Evolutionary conservation across 2,888 invertebrate genomes (phyloP).

Genomic region (Blastobasis lacticolella): DNA sequence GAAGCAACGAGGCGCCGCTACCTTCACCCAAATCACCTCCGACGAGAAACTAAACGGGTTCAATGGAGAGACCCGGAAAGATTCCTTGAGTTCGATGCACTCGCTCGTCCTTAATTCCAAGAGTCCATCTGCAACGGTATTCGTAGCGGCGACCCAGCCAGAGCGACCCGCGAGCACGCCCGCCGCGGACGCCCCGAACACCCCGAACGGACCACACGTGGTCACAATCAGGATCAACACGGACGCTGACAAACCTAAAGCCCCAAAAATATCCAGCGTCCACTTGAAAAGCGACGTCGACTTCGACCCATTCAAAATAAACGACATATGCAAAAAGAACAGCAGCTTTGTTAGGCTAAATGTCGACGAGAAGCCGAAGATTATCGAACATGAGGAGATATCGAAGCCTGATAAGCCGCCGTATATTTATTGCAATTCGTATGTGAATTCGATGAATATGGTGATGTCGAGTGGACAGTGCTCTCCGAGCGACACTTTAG

Average conservation of each 20-base stretch:
- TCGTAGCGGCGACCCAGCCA: constrained; percentile 68
- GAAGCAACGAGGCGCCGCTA: constrained; percentile 59
- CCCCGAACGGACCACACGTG: constrained; percentile 75
- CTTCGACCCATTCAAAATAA: constrained; percentile 53
- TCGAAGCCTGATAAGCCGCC: constrained; percentile 62
- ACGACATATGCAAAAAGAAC: constrained; percentile 55
- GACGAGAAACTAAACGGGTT: constrained; percentile 55
- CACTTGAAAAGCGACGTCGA: constrained; percentile 65
- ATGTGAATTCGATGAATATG: constrained; percentile 68
- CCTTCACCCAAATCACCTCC: constrained; percentile 60
- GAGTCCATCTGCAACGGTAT: constrained; percentile 70
- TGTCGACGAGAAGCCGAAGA: constrained; percentile 65
- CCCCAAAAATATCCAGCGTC: constrained; percentile 64
- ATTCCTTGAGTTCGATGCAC: constrained; percentile 70
- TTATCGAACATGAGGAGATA: constrained; percentile 66
- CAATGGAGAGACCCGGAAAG: constrained; percentile 40
- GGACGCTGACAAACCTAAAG: constrained; percentile 66
- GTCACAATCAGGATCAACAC: constrained; percentile 83
- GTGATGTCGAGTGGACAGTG: constrained; percentile 87
- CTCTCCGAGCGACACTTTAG: constrained; percentile 87
- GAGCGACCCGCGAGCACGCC: constrained; percentile 62
- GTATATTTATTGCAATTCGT: constrained; percentile 78
- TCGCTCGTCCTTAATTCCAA: constrained; percentile 73
- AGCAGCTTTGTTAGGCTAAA: constrained; percentile 76
- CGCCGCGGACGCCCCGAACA: constrained; percentile 52